phyloP scores from a whole-genome alignment of 2,113 vertebrate genomes.

The Ceyx margarethae region DNA sequence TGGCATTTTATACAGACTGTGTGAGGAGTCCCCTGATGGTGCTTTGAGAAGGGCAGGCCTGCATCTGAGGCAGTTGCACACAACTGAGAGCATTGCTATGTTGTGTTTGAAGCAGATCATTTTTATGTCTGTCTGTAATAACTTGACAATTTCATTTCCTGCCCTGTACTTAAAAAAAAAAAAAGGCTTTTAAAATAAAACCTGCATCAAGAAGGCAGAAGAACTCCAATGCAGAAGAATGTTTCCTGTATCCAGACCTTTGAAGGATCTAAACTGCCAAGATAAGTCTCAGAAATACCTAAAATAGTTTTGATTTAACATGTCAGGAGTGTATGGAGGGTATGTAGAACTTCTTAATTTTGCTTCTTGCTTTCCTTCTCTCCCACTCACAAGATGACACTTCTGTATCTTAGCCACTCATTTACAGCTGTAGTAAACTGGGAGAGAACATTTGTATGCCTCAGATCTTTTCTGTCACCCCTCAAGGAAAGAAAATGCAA shows the following conservation, averaged over 20 bases:
- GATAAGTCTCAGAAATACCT: conserved; percentile 16
- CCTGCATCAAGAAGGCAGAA: conserved; percentile 9
- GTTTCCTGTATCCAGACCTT: conserved; percentile 25
- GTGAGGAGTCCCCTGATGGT: background rate
- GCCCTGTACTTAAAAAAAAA: background rate
- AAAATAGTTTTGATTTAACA: conserved; percentile 20
- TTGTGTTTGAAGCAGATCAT: background rate
- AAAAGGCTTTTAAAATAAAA: conserved; percentile 33
- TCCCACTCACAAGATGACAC: conserved; percentile 54
- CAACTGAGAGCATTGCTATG: background rate
- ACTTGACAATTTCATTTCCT: conserved; percentile 33
- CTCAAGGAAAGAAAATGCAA: background rate
- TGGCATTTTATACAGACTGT: background rate
- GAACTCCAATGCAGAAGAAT: background rate
- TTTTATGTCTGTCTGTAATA: background rate
- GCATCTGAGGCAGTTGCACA: too few relatives aligned
- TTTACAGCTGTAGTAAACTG: conserved; percentile 48
- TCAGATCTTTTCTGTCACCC: background rate
- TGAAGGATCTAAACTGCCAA: conserved; percentile 29
- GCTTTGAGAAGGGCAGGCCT: background rate
- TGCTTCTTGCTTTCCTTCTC: conserved; percentile 41
- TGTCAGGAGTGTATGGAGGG: conserved; percentile 40
- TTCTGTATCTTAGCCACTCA: conserved; percentile 17
- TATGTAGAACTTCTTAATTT: conserved; percentile 30
- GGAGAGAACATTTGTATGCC: conserved; percentile 1